Evolutionary conservation across 2,888 invertebrate genomes (phyloP), one percentile per base, ranked within the genome.

Genomic region (Spodoptera littoralis): DNA sequence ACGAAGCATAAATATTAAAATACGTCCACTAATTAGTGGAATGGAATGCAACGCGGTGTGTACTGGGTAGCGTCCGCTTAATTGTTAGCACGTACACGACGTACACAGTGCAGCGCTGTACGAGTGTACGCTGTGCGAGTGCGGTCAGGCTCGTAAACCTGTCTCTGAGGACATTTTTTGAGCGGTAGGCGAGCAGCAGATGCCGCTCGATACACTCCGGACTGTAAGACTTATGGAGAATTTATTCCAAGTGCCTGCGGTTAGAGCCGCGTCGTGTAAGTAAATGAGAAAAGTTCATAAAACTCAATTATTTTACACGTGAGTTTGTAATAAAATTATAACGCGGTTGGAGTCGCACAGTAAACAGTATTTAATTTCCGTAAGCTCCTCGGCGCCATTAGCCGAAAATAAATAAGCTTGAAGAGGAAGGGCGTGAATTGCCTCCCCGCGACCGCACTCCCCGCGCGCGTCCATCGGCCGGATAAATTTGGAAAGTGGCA

Each of bases 401-500:
- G 88, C 84, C 87, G 83, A 90, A 91, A 91, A 92, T 92, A 93
- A 92, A 92, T 90, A 90, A 86, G 86, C 84, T 76, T 72, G 81
- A 79, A 87, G 82, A 82, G 85, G 84, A 83, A 87, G 90, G 90
- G 90, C 86, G 90, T 85, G 88, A 86, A 88, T 85, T 80, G 82
- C 85, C 88, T 79, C 83, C 85, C 70, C 69, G 47, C 79, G 51
- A 42, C 50, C 65, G 57, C 41, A 60, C 56, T 51, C 60, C 63
- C 66, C 68, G 52, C 50, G 61, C 51, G 65, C 80, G 73, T 64
- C 77, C 74, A 73, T 70, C 79, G 82, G 70, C 80, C 82, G 88
- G 89, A 90, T 92, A 90, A 90, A 90, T 92, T 92, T 88, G 89
- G 90, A 88, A 89, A 92, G 90, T 89, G 90, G 88, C 88, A 90